phyloP scores from a whole-genome alignment of 2,888 invertebrate genomes.

The Drosophila anomelani region DNA sequence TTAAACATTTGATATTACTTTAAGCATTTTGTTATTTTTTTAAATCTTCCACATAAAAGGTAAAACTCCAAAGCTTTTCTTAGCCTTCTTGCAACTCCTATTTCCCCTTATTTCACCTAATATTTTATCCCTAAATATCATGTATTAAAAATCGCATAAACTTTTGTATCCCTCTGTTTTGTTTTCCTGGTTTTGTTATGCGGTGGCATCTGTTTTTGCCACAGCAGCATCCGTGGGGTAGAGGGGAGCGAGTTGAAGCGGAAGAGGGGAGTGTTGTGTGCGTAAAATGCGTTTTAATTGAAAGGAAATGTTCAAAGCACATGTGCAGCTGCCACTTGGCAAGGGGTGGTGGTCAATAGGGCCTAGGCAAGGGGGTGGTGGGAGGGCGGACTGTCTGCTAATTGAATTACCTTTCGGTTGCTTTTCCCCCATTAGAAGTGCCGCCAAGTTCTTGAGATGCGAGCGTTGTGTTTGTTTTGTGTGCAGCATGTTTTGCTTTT shows the following conservation, averaged over 20 bases:
- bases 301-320: slow-evolving; percentile 74
- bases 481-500: slow-evolving; percentile 52
- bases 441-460: slow-evolving; percentile 40
- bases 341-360: not conserved
- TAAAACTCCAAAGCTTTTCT: too few relatives aligned
- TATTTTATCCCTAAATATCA: not conserved
- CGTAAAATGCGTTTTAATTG: slow-evolving; percentile 75
- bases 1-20: not conserved
- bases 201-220: slow-evolving; percentile 67
- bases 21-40: not conserved
- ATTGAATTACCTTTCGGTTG: slow-evolving; percentile 71
- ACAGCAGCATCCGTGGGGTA: slow-evolving; percentile 2
- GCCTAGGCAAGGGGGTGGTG: not conserved
- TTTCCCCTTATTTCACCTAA: not conserved
- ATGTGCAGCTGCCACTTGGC: slow-evolving; percentile 43
- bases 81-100: not conserved
- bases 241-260: not conserved
- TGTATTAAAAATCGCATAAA: not conserved
- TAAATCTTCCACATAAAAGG: too few relatives aligned
- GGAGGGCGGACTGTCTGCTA: slow-evolving; percentile 46
- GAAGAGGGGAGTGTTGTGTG: slow-evolving; percentile 49
- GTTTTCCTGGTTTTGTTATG: slow-evolving; percentile 27
- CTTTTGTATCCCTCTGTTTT: slow-evolving; percentile 9
- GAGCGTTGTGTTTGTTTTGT: slow-evolving; percentile 2
- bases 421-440: slow-evolving; percentile 60